Conservation (phyloP, 2,888 invertebrate genomes). For the Andrena marginata region DNA sequence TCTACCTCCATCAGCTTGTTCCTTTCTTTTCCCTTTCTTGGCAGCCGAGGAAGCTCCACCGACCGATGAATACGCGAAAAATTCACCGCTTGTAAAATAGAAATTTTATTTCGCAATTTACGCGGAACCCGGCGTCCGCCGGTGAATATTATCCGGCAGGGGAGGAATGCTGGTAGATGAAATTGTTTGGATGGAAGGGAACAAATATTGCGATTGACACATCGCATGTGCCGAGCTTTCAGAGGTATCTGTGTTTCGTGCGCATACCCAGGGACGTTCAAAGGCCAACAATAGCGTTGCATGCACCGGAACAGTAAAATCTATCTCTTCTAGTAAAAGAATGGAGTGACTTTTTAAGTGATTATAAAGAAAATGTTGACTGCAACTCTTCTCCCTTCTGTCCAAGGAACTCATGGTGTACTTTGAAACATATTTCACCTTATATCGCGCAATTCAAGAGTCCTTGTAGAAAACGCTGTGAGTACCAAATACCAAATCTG, state of each 20-base stretch:
- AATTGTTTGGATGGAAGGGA: not conserved
- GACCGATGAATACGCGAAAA: slow-evolving; percentile 24
- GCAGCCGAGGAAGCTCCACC: slow-evolving; percentile 15
- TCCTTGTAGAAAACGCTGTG: too few relatives aligned
- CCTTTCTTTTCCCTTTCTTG: not conserved
- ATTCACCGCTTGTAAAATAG: not conserved
- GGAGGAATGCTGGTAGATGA: not conserved
- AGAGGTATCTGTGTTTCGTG: not conserved
- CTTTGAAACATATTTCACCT: too few relatives aligned
- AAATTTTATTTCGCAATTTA: not conserved
- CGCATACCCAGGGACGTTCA: too few relatives aligned
- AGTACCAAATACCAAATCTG: too few relatives aligned
- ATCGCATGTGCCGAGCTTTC: not conserved
- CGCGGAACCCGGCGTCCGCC: not conserved
- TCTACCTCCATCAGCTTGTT: not conserved
- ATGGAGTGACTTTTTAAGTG: too few relatives aligned
- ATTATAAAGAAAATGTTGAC: too few relatives aligned
- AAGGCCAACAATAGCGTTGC: not conserved
- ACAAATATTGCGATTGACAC: slow-evolving; percentile 5
- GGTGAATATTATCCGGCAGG: not conserved
- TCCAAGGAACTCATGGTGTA: too few relatives aligned
- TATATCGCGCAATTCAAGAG: too few relatives aligned
- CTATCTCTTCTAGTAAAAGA: too few relatives aligned
- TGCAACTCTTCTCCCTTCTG: not conserved
- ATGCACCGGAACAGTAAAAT: too few relatives aligned